These are phyloP conservation scores for Auanema sp. DNA, from an alignment of 2,888 invertebrate genomes.

Conservation along the genomic window DNA sequence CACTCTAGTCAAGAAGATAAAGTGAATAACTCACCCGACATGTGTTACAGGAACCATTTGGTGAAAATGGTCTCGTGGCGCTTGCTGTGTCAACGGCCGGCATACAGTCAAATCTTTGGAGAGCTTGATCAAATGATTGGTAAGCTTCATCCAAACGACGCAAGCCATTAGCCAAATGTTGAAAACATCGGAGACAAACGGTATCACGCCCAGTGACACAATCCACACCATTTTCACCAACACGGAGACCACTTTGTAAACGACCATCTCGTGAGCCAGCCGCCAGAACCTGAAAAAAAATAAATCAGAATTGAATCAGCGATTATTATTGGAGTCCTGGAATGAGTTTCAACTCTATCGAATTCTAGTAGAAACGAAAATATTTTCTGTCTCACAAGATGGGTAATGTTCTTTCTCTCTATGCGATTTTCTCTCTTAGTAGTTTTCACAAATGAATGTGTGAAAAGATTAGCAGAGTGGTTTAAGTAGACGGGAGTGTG, in stretches of 20 bases:
- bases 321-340: not conserved
- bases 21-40: conserved; percentile 55
- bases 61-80: conserved; percentile 62
- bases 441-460: too few species aligned
- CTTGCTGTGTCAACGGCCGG: conserved; percentile 54
- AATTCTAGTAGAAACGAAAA: not conserved
- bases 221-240: conserved; percentile 10
- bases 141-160: conserved; percentile 33
- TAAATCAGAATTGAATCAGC: not conserved
- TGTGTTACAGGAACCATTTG: conserved; percentile 60
- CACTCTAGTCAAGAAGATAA: too few species aligned
- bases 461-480: too few species aligned
- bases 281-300: conserved; percentile 17
- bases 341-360: not conserved
- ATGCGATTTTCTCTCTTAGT: not conserved
- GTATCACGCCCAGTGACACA: not conserved
- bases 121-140: conserved; percentile 36
- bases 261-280: conserved; percentile 16
- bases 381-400: conserved; percentile 2
- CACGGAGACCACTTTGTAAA: conserved; percentile 14
- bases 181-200: conserved; percentile 19
- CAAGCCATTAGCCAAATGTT: conserved; percentile 18
- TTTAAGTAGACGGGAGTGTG: too few species aligned
- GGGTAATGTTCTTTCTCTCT: conserved; percentile 4
- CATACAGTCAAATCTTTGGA: conserved; percentile 56